Conservation (phyloP, 2,113 vertebrate species). For the Pithys albifrons region DNA sequence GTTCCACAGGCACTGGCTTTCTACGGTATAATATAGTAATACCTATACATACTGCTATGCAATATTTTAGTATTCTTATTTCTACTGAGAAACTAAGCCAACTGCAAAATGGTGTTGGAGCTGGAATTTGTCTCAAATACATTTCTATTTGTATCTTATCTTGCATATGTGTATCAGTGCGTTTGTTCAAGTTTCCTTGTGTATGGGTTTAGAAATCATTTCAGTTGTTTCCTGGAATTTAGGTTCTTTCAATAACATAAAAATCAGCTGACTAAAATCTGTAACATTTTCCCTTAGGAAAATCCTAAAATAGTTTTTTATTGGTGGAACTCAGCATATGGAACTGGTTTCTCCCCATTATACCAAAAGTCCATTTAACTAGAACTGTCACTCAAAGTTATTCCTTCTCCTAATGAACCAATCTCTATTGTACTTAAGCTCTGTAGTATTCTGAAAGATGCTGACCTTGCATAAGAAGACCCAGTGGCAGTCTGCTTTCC, state of each 20-base stretch:
- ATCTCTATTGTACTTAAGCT: not conserved
- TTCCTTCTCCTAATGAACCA: slow-evolving; percentile 15
- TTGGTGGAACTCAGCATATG: not conserved
- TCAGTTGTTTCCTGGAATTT: not conserved
- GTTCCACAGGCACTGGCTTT: not conserved
- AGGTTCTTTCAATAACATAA: not conserved
- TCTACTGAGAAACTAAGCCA: not conserved
- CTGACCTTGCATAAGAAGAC: not conserved
- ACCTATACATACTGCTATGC: not conserved
- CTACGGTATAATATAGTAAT: not conserved
- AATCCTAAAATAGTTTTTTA: not conserved
- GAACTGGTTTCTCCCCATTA: not conserved
- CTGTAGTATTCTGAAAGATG: not conserved
- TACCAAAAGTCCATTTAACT: not conserved
- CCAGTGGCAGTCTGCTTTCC: not conserved
- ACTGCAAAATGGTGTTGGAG: not conserved
- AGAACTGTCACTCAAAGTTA: not conserved
- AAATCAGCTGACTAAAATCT: slow-evolving; percentile 2
- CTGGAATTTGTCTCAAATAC: not conserved
- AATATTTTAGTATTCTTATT: not conserved
- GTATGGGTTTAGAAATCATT: not conserved
- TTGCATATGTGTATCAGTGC: not conserved
- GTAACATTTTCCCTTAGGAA: not conserved
- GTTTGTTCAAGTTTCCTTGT: not conserved
- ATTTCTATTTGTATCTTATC: not conserved